Conservation (phyloP, 2,797 vertebrate species). For the Rachycentron canadum region DNA sequence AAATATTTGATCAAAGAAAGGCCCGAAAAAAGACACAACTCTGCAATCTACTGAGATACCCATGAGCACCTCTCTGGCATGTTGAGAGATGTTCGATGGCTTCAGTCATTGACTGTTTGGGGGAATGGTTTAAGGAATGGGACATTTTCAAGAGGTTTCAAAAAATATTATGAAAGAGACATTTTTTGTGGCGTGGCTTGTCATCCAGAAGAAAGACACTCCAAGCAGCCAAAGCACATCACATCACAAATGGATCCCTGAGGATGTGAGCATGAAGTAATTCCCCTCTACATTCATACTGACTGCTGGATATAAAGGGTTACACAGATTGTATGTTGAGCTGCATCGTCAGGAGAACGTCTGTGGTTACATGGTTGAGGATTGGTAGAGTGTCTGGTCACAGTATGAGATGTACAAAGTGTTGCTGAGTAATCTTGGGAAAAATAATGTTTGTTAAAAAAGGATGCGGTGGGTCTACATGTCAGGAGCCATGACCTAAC, state of each 20-base stretch:
- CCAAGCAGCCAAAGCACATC: conserved; percentile 40
- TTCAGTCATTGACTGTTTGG: not conserved
- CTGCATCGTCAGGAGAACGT: conserved; percentile 25
- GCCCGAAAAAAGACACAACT: not conserved
- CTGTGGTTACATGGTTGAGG: conserved; percentile 14
- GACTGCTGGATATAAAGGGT: conserved; percentile 19
- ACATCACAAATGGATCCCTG: conserved; percentile 40
- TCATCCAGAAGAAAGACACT: conserved; percentile 22
- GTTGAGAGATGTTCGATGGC: not conserved
- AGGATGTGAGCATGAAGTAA: conserved; percentile 33
- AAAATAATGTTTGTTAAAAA: conserved; percentile 33
- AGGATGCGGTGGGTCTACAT: conserved; percentile 5
- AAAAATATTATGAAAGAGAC: not conserved
- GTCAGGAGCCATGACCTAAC: conserved; percentile 24
- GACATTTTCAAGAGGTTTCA: not conserved
- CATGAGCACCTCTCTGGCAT: not conserved
- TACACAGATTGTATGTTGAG: conserved; percentile 30
- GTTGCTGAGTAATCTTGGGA: conserved; percentile 14
- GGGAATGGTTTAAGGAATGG: not conserved
- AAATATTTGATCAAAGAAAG: not conserved
- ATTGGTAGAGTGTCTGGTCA: conserved; percentile 1
- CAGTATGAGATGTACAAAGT: conserved; percentile 16
- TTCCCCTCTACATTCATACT: conserved; percentile 18
- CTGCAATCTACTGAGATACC: not conserved
- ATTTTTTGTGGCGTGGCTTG: not conserved